These are phyloP conservation scores for Altica lythri DNA, from an alignment of 2,888 invertebrate genomes.

Conservation along the genomic window DNA sequence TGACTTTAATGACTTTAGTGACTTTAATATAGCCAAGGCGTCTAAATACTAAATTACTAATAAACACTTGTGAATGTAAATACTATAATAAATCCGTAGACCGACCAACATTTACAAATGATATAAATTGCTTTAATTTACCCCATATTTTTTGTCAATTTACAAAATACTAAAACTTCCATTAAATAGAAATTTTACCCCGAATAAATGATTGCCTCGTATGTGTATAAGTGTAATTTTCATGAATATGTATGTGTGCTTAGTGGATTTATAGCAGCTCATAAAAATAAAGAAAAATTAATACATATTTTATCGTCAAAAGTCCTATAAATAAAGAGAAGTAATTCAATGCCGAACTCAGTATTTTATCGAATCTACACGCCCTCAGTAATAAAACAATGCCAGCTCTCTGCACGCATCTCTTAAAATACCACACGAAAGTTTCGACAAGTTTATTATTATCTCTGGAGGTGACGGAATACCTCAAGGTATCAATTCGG, in stretches of 20 bases:
- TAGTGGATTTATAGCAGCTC: slow-evolving; percentile 22
- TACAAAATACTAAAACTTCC: no score
- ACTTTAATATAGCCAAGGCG: no score
- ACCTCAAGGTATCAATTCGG: slow-evolving; percentile 2
- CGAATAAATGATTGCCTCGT: slow-evolving; percentile 20
- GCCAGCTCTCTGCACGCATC: slow-evolving; percentile 33
- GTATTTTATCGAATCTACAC: slow-evolving; percentile 25
- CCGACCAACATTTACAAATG: no score
- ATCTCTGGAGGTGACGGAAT: not conserved
- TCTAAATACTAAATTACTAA: no score
- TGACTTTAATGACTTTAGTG: no score
- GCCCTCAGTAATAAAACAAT: slow-evolving; percentile 33
- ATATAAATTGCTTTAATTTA: no score
- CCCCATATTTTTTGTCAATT: no score
- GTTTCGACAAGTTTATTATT: slow-evolving; percentile 15
- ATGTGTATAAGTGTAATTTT: slow-evolving; percentile 16
- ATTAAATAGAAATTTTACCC: no score
- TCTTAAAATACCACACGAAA: slow-evolving; percentile 29
- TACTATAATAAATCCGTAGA: no score
- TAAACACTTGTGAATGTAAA: no score
- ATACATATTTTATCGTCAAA: slow-evolving; percentile 32
- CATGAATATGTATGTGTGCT: slow-evolving; percentile 29
- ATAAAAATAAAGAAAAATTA: slow-evolving; percentile 27
- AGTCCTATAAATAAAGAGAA: slow-evolving; percentile 32
- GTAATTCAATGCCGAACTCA: slow-evolving; percentile 28